A percentile compares a stretch with the other conserved stretches of the same genome.
Conservation (phyloP, 2,888 invertebrate genomes). For the Hofmannophila pseudospretella region DNA sequence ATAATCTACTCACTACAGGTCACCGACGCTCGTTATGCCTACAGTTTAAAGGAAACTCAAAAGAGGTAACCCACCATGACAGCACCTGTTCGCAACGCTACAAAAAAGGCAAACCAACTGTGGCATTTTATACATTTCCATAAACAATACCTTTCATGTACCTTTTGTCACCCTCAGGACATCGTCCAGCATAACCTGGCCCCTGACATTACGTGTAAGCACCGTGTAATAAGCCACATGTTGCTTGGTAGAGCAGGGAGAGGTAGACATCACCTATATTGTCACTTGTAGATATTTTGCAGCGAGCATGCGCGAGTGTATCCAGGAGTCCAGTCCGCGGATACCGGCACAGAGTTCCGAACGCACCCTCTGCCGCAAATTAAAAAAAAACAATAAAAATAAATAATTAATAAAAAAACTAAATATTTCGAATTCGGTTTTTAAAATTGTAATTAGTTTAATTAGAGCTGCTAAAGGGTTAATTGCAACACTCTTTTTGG, state of each 20-base stretch:
- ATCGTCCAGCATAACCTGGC: slow-evolving; percentile 28
- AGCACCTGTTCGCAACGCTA: no score
- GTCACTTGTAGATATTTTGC: slow-evolving; percentile 32
- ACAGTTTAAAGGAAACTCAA: no score
- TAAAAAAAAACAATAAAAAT: slow-evolving; percentile 6
- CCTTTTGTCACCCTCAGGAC: slow-evolving; percentile 25
- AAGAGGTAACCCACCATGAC: no score
- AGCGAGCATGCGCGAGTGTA: slow-evolving; percentile 52
- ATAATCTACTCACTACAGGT: no score
- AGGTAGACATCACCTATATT: slow-evolving; percentile 30
- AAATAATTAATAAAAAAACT: slow-evolving; percentile 1
- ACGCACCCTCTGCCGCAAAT: slow-evolving; percentile 29
- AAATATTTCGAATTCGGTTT: slow-evolving; percentile 13
- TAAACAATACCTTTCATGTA: slow-evolving; percentile 24
- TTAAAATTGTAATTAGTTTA: slow-evolving; percentile 8
- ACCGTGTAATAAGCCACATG: slow-evolving; percentile 12
- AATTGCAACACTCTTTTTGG: neutral
- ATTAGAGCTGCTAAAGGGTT: neutral
- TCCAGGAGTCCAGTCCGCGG: slow-evolving; percentile 38
- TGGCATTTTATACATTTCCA: slow-evolving; percentile 46
- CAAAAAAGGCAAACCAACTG: slow-evolving; percentile 60
- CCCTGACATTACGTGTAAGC: slow-evolving; percentile 13
- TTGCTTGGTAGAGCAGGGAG: slow-evolving; percentile 18
- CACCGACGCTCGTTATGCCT: no score
- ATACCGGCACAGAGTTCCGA: slow-evolving; percentile 32